These are phyloP conservation scores for Lasioglossum figueresi DNA, from an alignment of 2,888 invertebrate genomes.

Conservation along the genomic window DNA sequence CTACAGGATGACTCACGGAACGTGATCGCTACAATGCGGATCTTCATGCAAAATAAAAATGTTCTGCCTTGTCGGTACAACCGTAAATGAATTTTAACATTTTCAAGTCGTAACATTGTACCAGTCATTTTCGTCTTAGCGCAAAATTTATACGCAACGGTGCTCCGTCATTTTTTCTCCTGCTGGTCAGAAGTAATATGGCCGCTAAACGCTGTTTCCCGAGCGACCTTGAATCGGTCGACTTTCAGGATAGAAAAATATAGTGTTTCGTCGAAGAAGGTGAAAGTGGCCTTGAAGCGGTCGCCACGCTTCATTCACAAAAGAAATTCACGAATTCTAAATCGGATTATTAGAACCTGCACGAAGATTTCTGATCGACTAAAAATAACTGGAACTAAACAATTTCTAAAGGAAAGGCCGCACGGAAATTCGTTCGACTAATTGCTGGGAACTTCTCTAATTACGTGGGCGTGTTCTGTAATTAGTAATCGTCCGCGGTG, in stretches of 20 bases:
- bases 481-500: constrained; percentile 23
- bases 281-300: constrained; percentile 34
- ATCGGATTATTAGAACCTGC: neutral
- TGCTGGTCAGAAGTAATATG: neutral
- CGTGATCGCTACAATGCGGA: no score
- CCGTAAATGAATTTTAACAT: neutral
- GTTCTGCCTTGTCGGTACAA: neutral
- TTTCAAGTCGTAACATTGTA: neutral
- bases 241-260: constrained; percentile 23
- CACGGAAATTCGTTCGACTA: neutral
- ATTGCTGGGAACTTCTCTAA: constrained; percentile 9
- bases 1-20: no score
- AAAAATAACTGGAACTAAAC: neutral
- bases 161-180: neutral
- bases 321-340: neutral
- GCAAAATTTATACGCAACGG: constrained; percentile 15
- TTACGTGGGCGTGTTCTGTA: constrained; percentile 5
- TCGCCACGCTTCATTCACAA: constrained; percentile 27
- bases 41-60: no score
- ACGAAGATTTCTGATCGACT: neutral
- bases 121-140: neutral
- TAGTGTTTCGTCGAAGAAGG: constrained; percentile 23
- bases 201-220: constrained; percentile 12
- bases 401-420: neutral
- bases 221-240: constrained; percentile 16